Evolutionary conservation across 1,140 invertebrate species (phyloP).

Genomic region (Muscidifurax raptorellus): DNA sequence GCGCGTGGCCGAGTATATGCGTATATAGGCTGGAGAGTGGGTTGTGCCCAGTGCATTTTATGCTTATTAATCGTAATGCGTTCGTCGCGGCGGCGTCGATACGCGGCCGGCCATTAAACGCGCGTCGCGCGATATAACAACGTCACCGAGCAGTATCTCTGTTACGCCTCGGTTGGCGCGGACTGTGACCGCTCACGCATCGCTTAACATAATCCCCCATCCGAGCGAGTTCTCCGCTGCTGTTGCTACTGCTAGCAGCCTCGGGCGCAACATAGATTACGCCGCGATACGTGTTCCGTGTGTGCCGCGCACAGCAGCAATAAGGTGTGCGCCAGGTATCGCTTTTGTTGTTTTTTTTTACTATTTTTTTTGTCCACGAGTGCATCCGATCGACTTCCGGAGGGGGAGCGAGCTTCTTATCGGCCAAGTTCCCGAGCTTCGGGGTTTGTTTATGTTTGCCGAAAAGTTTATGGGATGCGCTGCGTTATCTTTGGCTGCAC

Average conservation of each 20-base stretch:
- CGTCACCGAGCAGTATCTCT: conserved; percentile 71
- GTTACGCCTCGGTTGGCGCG: conserved; percentile 69
- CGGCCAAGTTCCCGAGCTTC: neutral
- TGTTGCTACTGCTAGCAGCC: no score
- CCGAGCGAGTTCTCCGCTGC: conserved; percentile 35
- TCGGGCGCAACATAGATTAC: conserved; percentile 66
- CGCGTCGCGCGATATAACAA: conserved; percentile 63
- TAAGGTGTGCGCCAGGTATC: neutral
- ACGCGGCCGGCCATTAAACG: conserved; percentile 51
- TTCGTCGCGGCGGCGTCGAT: conserved; percentile 52
- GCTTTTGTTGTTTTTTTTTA: neutral
- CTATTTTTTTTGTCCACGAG: neutral
- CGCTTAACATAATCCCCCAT: conserved; percentile 72
- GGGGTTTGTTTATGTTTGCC: conserved; percentile 28
- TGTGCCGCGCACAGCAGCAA: neutral
- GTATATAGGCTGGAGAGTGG: no score
- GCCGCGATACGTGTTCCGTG: conserved; percentile 60
- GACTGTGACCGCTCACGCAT: conserved; percentile 72
- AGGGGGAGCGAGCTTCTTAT: conserved; percentile 22
- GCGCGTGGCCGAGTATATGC: neutral
- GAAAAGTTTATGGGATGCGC: neutral
- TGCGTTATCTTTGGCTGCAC: neutral
- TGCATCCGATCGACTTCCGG: conserved; percentile 37
- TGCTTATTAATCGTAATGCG: conserved; percentile 69
- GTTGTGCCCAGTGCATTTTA: conserved; percentile 57